phyloP scores from a whole-genome alignment of 1,140 invertebrate species.

The Phymastichus coffea region DNA sequence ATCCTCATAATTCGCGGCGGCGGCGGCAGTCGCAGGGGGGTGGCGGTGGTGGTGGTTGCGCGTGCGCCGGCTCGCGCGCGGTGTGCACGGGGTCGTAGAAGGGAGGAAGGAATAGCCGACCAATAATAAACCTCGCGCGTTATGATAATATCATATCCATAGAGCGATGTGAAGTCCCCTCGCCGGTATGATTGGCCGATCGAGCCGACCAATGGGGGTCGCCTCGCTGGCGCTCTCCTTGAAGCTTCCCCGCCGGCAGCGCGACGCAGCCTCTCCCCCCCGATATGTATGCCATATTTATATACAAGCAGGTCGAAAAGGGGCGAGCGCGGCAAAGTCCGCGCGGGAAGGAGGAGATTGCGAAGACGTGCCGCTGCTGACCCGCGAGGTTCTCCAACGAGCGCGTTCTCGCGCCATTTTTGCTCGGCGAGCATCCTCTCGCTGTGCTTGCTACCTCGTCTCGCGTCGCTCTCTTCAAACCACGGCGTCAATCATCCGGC shows the following conservation, averaged over 20 bases:
- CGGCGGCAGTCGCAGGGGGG: constrained; percentile 34
- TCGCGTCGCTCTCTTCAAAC: no score
- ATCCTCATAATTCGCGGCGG: constrained; percentile 55
- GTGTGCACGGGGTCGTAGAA: constrained; percentile 30
- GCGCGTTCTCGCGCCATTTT: constrained; percentile 20
- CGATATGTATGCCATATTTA: constrained; percentile 34
- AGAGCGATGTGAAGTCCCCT: constrained; percentile 43
- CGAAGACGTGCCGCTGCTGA: neutral
- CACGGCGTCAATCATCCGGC: no score
- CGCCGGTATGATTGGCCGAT: constrained; percentile 49
- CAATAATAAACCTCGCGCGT: constrained; percentile 55
- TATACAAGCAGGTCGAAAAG: constrained; percentile 24
- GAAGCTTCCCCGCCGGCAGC: no score
- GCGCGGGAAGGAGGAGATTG: neutral
- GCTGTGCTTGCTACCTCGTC: neutral
- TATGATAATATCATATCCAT: constrained; percentile 59
- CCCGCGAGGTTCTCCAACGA: constrained; percentile 10
- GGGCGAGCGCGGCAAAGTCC: neutral
- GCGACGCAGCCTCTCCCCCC: neutral
- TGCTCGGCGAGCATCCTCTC: neutral
- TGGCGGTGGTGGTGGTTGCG: constrained; percentile 1
- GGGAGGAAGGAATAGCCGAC: constrained; percentile 39
- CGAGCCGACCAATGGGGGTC: neutral
- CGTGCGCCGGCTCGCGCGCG: constrained; percentile 40
- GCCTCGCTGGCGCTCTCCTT: neutral